Evolutionary conservation across 2,797 vertebrate genomes (phyloP).

Genomic region (Takifugu ocellatus): DNA sequence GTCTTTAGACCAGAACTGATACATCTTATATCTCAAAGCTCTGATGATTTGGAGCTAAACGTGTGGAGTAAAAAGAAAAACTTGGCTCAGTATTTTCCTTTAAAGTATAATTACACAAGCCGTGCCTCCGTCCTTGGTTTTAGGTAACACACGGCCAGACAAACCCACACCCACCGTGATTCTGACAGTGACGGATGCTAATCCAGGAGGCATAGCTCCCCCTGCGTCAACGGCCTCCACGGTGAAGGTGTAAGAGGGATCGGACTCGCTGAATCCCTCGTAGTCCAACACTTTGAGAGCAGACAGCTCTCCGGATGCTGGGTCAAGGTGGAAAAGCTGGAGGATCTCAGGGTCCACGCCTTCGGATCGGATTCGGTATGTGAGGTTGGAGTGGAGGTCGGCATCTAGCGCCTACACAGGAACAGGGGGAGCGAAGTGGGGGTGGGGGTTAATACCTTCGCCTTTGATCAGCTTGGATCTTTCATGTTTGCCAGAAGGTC

Average conservation of each 20-base stretch:
- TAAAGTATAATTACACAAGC: too few species aligned
- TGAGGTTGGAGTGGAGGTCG: constrained; percentile 86
- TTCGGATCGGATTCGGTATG: constrained; percentile 83
- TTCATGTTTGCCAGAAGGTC: constrained; percentile 30
- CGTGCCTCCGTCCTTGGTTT: background rate
- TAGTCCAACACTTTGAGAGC: constrained; percentile 85
- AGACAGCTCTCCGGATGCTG: constrained; percentile 81
- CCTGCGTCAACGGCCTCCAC: constrained; percentile 86
- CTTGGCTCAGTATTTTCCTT: too few species aligned
- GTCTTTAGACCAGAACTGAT: too few species aligned
- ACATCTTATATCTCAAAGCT: background rate
- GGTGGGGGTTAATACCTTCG: constrained; percentile 16
- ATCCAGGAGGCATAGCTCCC: constrained; percentile 91
- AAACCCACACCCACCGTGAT: constrained; percentile 76
- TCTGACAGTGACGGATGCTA: constrained; percentile 86
- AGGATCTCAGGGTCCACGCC: constrained; percentile 53
- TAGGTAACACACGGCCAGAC: background rate
- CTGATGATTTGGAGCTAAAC: background rate
- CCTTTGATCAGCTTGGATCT: constrained; percentile 18
- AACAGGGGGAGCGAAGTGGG: background rate
- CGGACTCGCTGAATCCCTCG: constrained; percentile 79
- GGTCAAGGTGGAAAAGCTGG: constrained; percentile 81
- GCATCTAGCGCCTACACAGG: constrained; percentile 83
- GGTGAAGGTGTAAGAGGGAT: constrained; percentile 82
- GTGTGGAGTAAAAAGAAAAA: too few species aligned